These are phyloP conservation scores for Pherbina coryleti DNA, from an alignment of 2,888 invertebrate genomes.

Conservation along the genomic window DNA sequence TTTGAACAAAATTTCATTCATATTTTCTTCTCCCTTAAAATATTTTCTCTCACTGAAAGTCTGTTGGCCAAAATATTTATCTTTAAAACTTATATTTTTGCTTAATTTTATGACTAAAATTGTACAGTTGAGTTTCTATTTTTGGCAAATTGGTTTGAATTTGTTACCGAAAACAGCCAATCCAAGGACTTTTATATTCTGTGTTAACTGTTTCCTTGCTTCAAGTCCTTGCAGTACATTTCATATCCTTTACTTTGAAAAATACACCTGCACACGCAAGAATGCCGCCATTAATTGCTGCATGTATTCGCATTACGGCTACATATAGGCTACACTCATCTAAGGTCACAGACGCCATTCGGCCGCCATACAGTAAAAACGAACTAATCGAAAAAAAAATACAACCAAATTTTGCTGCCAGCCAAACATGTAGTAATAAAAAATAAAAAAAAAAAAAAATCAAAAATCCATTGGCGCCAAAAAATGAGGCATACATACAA, in stretches of 20 bases:
- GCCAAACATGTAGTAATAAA: neutral
- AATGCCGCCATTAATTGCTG: slow-evolving; percentile 48
- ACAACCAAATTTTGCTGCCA: neutral
- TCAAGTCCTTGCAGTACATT: neutral
- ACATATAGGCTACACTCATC: slow-evolving; percentile 21
- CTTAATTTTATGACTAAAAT: too few species aligned
- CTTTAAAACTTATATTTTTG: too few species aligned
- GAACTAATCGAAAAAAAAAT: too few species aligned
- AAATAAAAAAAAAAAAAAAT: neutral
- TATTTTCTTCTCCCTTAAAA: too few species aligned
- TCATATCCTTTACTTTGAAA: neutral
- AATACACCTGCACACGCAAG: slow-evolving; percentile 44
- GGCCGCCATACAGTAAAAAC: neutral
- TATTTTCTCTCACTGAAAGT: too few species aligned
- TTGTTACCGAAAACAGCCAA: neutral
- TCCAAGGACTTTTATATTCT: slow-evolving; percentile 12
- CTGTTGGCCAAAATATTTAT: too few species aligned
- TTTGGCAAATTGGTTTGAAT: neutral
- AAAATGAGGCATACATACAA: slow-evolving; percentile 6
- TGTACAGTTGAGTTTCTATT: neutral
- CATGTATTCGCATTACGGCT: slow-evolving; percentile 10
- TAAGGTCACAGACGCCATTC: slow-evolving; percentile 26
- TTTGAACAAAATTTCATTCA: too few species aligned
- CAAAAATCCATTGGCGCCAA: slow-evolving; percentile 34
- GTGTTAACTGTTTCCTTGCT: neutral